Base-by-base conservation (phyloP, 2,888 invertebrate genomes). In the Cylloceria caligata region DNA sequence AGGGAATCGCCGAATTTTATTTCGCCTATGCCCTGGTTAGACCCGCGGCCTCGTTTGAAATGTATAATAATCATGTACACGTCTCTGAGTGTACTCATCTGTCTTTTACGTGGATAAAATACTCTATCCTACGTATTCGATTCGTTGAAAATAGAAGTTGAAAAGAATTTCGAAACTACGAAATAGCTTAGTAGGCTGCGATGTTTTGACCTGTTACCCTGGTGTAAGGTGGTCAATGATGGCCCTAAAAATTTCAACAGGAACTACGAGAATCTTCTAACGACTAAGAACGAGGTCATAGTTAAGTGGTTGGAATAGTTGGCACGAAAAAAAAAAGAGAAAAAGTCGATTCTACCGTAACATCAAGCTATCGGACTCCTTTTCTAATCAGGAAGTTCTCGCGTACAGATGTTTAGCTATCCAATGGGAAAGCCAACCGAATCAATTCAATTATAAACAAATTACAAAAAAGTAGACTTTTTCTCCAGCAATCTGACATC, bases 1-100 rank as follows among this genome's bases (percentile, higher is more conserved):
- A 57, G 71, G 16, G 57, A 71, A 45, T 71, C 45, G 45, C 27
- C 30, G 45, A 71, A 71, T 72, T 60, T 72, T 34, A 47, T 72
- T 60, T 30, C 19, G 47, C n/a, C 34, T 19, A 9, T 57, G 30
- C 16, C 30, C n/a, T 19, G 19, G 60, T 72, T 47, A 34, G 45
- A 34, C n/a, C 19, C 19, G 34, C 60, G 69, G 64, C 71, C 75
- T 71, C 71, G 80, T 75, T 80, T 55, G 36, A 60, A 42, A 75
- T 75, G 71, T 71, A 65, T 75, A 72, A 60, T 47, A 47, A 72
- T 60, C 57, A 30, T 71, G 11, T 24, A 19, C 16, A 9, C 27
- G 9, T 42, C 24, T 13, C 27, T 13, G 47, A 16, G n/a, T 36
- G 39, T 42, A 42, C 19, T 19, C 72, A 42, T 47, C 21, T 45